phyloP scores from a whole-genome alignment of 2,888 invertebrate species.

The Ormyrus pomaceus region DNA sequence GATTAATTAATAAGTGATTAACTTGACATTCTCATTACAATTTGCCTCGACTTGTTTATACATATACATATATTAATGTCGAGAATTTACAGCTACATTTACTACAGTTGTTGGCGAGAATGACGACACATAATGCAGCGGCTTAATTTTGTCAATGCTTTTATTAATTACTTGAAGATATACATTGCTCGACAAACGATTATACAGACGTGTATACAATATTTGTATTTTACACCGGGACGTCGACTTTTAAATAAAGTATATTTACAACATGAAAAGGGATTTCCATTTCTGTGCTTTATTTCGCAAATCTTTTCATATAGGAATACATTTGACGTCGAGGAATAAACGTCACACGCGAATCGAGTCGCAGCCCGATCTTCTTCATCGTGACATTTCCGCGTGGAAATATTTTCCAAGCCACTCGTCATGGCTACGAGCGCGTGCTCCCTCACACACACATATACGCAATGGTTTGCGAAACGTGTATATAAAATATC shows the following conservation, averaged over 20 bases:
- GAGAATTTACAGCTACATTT: too few species aligned
- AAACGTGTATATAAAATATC: slow-evolving; percentile 55
- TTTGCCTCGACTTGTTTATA: too few species aligned
- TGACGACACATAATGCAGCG: neutral
- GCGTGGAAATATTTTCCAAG: slow-evolving; percentile 53
- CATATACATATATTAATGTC: too few species aligned
- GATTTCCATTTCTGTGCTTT: slow-evolving; percentile 42
- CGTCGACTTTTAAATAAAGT: slow-evolving; percentile 59
- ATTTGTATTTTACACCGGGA: slow-evolving; percentile 68
- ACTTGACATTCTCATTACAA: too few species aligned
- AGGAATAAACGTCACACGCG: slow-evolving; percentile 53
- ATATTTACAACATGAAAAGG: slow-evolving; percentile 49
- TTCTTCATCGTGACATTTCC: slow-evolving; percentile 52
- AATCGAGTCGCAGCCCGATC: slow-evolving; percentile 51
- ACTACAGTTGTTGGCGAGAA: neutral
- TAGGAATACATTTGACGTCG: slow-evolving; percentile 56
- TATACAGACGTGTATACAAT: slow-evolving; percentile 73
- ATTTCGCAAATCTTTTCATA: slow-evolving; percentile 55
- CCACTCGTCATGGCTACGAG: slow-evolving; percentile 45
- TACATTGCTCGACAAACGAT: slow-evolving; percentile 74
- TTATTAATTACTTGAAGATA: slow-evolving; percentile 72
- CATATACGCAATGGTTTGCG: slow-evolving; percentile 22
- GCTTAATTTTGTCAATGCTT: slow-evolving; percentile 51
- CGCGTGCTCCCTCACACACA: slow-evolving; percentile 22
- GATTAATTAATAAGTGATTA: too few species aligned